Evolutionary conservation across 2,797 vertebrate species (phyloP), one percentile per base, ranked within the genome.

Genomic region (Scleropages formosus): DNA sequence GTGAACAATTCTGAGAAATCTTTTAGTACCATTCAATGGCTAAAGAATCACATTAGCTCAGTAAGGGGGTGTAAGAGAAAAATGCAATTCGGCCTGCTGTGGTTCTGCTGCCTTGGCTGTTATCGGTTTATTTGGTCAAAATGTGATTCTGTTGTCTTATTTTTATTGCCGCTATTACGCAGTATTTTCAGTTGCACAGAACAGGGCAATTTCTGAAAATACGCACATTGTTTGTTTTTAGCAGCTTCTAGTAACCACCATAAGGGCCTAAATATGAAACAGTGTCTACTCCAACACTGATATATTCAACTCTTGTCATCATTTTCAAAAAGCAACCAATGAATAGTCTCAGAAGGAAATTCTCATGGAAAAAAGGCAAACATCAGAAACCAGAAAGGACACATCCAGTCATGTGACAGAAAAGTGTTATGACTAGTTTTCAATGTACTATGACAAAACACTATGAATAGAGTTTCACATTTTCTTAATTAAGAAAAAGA

Each of bases 1-100:
- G 90, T 88, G 88, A 90, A 90, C 89, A 91, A 92, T 91, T 91
- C 90, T 79, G 80, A 80, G 82, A 84, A 91, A 90, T 88, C 85
- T 88, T 87, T 86, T 81, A 73, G 84, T 87, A 84, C 87, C 86
- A 89, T 91, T 92, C 91, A 86, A 88, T 86, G 85, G 88, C 85
- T 15, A 87, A 86, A 90, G 91, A 89, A 76, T 87, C 84, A 87
- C 86, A 88, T 89, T 86, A 86, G 88, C 81, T 85, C 83, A 88
- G 84, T 90, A 84, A 85, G 86, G 88, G 86, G 87, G 88, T 84
- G 82, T 82, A 83, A 78, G 82, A 82, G 80, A 77, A 82, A 81
- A 80, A 83, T 81, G 80, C 78, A 62, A 60, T 60, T 88, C 85
- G 88, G 85, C 82, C 15, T 22, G 47, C 61, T 80, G 26, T 16